Evolutionary conservation across 2,888 invertebrate genomes (phyloP), one percentile per base, ranked within the genome.

Genomic region (Augochlorella aurata): DNA sequence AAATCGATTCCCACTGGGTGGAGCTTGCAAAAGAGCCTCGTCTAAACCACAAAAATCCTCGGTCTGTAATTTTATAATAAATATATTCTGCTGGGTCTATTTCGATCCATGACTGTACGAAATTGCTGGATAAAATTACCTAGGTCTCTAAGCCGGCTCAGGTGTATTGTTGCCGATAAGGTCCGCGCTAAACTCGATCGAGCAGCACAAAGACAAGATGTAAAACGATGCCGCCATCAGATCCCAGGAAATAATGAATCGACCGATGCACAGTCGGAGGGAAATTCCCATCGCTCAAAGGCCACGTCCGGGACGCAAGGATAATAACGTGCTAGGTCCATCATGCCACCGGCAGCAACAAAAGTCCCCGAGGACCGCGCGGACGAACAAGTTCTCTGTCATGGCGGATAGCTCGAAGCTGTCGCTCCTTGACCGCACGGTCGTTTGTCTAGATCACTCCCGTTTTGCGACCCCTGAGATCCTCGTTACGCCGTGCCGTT

Each of bases 381-480:
- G 83, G 72, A 75, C 74, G 49, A 84, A 82, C 86, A 85, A 85
- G 89, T 88, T 87, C 89, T 83, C 87, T 87, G 90, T 88, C 89
- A 90, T 87, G 89, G 89, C 74, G 85, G 90, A 90, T 89, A 88
- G 90, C 90, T 92, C 88, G 89, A 89, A 89, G 86, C 91, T 92
- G 92, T 91, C 92, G 90, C 90, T 90, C 88, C 87, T 89, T 90
- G 90, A 92, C 92, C 92, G 86, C 90, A 87, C 83, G 86, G 88
- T 92, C 92, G 92, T 93, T 92, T 92, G 92, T 93, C 92, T 92
- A 88, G 91, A 92, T 93, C 92, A 91, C 89, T 86, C 88, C 85
- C 85, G 69, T 79, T 83, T 83, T 77, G 72, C 77, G 78, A 74
- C 76, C 85, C 86, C 65, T 72, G 85, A 85, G 88, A 88, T 83